Conservation (phyloP, 2,888 invertebrate species). For the Apomyelois bistriatella region DNA sequence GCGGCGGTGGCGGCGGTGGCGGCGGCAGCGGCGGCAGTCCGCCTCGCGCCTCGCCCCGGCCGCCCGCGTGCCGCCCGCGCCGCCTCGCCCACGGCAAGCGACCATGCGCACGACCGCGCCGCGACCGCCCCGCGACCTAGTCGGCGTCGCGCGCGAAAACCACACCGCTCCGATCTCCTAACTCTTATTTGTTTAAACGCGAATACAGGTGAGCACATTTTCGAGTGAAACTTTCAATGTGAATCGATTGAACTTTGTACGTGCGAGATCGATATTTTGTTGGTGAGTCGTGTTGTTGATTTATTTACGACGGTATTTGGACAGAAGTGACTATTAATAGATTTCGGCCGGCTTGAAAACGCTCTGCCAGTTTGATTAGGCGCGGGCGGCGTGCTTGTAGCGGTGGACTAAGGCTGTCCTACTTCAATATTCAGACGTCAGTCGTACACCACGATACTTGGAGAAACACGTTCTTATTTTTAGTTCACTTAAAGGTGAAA, state of each 20-base stretch:
- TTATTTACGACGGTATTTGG: constrained; percentile 53
- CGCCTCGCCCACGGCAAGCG: constrained; percentile 28
- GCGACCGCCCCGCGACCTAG: constrained; percentile 29
- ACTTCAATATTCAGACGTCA: constrained; percentile 34
- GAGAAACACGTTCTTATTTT: constrained; percentile 6
- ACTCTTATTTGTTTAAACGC: constrained; percentile 43
- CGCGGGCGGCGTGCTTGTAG: constrained; percentile 19
- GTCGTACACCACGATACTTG: constrained; percentile 21
- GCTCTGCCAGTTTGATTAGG: constrained; percentile 16
- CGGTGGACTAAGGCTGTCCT: constrained; percentile 27
- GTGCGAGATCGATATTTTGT: constrained; percentile 53
- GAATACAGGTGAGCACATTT: constrained; percentile 51
- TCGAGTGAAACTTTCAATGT: constrained; percentile 53
- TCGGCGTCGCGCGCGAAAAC: constrained; percentile 24
- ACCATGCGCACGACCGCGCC: too few species aligned
- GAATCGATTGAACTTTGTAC: constrained; percentile 53
- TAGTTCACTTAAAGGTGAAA: constrained; percentile 23
- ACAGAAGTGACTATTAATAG: constrained; percentile 41
- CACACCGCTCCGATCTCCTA: constrained; percentile 30
- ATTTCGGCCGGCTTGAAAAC: constrained; percentile 31
- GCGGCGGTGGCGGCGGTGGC: constrained; percentile 36
- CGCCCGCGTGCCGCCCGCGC: constrained; percentile 33
- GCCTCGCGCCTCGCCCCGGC: constrained; percentile 44
- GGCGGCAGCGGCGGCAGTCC: constrained; percentile 38
- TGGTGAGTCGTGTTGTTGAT: constrained; percentile 49